A percentile compares a stretch with the other conserved stretches of the same genome.
Conservation (phyloP, 1,140 invertebrate species). For the Ectropis grisescens region DNA sequence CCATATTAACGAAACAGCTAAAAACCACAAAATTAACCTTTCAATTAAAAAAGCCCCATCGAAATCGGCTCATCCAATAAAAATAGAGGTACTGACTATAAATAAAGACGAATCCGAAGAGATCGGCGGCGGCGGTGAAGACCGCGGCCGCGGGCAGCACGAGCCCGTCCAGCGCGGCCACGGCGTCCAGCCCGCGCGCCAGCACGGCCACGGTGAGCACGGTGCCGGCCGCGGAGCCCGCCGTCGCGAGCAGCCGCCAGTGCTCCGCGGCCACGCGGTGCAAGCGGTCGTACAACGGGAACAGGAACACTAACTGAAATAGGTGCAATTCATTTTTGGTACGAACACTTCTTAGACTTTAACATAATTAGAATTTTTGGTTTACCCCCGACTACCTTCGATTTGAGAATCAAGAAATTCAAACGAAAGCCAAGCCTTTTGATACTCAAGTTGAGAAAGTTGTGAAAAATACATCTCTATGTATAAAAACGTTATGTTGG, state of each 20-base stretch:
- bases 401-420: too few species aligned
- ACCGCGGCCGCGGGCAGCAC: conserved; percentile 38
- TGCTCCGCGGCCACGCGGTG: conserved; percentile 37
- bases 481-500: too few species aligned
- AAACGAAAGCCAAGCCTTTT: too few species aligned
- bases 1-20: too few species aligned
- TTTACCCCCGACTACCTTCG: too few species aligned
- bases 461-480: too few species aligned
- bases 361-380: too few species aligned
- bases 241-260: conserved; percentile 44
- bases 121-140: conserved; percentile 40
- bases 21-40: too few species aligned
- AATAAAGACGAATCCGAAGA: conserved; percentile 54
- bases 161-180: conserved; percentile 37
- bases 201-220: conserved; percentile 41
- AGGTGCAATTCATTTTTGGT: conserved; percentile 1
- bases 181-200: conserved; percentile 31
- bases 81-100: conserved; percentile 57
- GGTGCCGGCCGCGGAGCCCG: conserved; percentile 43
- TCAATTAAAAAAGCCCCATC: too few species aligned
- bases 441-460: too few species aligned
- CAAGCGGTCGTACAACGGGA: conserved; percentile 47
- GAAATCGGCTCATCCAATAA: too few species aligned
- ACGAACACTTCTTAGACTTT: too few species aligned
- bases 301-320: conserved; percentile 48